Evolutionary conservation across 2,888 invertebrate genomes (phyloP).

Genomic region (Catocala nupta): DNA sequence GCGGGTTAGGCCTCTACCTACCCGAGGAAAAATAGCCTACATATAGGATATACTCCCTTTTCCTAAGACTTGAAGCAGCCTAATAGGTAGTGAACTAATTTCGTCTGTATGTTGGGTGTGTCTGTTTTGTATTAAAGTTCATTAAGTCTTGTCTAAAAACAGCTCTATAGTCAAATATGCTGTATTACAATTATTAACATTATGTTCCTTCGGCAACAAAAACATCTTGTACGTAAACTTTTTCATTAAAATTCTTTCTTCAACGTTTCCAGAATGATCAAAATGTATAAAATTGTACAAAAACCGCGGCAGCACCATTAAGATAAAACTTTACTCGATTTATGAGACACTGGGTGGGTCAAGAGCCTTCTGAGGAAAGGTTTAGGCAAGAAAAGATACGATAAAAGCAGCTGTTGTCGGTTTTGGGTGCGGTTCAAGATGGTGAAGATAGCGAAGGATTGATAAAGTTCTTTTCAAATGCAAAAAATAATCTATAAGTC

Average conservation of each 20-base stretch:
- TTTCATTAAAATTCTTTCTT: conserved; percentile 41
- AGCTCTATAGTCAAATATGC: no score
- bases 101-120: no score
- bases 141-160: no score
- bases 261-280: conserved; percentile 30
- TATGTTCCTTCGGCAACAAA: background rate
- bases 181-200: no score
- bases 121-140: no score
- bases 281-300: conserved; percentile 28
- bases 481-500: no score
- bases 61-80: no score
- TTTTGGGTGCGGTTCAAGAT: conserved; percentile 1
- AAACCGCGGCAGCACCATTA: conserved; percentile 39
- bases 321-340: conserved; percentile 50
- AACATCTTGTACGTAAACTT: conserved; percentile 26
- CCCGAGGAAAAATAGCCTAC: no score
- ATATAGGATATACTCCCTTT: background rate
- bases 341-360: conserved; percentile 46
- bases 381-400: conserved; percentile 30
- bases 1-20: no score
- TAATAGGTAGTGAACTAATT: no score
- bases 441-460: background rate
- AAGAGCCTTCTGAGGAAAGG: conserved; percentile 27
- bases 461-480: no score
- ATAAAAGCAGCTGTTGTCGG: conserved; percentile 40